Percentiles rank a stretch among this genome's conserved stretches.
Evolutionary conservation across 2,888 invertebrate genomes (phyloP).

Genomic region (Hydrotaea diabolus): DNA sequence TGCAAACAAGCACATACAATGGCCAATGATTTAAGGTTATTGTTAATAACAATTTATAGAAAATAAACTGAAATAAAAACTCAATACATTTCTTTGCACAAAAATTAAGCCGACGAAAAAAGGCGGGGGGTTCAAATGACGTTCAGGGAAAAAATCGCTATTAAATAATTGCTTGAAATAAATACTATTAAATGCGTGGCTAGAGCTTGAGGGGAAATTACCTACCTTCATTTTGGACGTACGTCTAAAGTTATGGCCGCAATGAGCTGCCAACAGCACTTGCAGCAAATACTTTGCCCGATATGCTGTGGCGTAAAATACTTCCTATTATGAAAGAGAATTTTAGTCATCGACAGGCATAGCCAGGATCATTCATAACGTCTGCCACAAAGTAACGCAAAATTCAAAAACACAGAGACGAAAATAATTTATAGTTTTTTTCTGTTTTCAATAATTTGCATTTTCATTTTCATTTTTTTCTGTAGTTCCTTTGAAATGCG

Average conservation of each 20-base stretch:
- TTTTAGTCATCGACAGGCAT: too few relatives aligned
- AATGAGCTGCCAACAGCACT: too few relatives aligned
- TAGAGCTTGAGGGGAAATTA: too few relatives aligned
- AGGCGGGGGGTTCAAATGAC: neutral
- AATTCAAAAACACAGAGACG: neutral
- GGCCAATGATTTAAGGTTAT: constrained; percentile 51
- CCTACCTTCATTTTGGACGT: too few relatives aligned
- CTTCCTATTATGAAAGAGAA: neutral
- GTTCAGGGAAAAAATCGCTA: neutral
- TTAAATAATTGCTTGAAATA: neutral
- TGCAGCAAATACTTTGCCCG: too few relatives aligned
- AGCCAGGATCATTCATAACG: too few relatives aligned
- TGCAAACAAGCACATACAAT: constrained; percentile 50
- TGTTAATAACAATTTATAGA: constrained; percentile 47
- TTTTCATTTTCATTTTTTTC: constrained; percentile 48
- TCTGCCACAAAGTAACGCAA: too few relatives aligned
- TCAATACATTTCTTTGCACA: neutral
- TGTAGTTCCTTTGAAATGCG: constrained; percentile 8
- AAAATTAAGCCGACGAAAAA: neutral
- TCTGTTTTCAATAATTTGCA: constrained; percentile 47
- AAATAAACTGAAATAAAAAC: neutral
- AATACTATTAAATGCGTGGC: too few relatives aligned
- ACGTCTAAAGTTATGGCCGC: too few relatives aligned
- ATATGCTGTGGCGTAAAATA: too few relatives aligned
- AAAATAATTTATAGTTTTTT: neutral